A percentile compares a stretch with the other conserved stretches of the same genome.
Conservation (phyloP, 2,797 vertebrate genomes). For the Botia kubotai region DNA sequence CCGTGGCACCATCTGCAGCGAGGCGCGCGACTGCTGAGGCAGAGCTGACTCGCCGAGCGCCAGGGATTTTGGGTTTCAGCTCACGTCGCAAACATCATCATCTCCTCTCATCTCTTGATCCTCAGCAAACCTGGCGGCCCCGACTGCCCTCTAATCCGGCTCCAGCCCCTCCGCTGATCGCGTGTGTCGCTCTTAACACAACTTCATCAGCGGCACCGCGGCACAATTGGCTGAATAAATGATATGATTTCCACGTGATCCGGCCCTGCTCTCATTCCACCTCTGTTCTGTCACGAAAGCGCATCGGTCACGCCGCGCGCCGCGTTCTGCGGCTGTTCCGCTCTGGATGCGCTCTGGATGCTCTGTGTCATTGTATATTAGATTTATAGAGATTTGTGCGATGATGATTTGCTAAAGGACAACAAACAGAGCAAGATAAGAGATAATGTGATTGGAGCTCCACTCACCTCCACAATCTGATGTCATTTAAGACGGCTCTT, state of each 20-base stretch:
- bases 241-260: constrained; percentile 58
- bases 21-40: constrained; percentile 31
- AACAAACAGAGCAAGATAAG: constrained; percentile 17
- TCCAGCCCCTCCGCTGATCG: constrained; percentile 57
- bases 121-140: constrained; percentile 41
- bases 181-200: constrained; percentile 56
- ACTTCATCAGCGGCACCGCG: constrained; percentile 58
- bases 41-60: constrained; percentile 12
- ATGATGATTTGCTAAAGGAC: constrained; percentile 15
- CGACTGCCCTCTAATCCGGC: constrained; percentile 59
- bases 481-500: constrained; percentile 82
- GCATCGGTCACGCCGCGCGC: background rate
- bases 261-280: constrained; percentile 26
- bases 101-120: constrained; percentile 54
- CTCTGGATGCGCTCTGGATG: background rate
- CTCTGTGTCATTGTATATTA: constrained; percentile 8
- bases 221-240: constrained; percentile 60
- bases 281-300: constrained; percentile 29
- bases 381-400: constrained; percentile 12
- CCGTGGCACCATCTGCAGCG: constrained; percentile 27
- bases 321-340: background rate
- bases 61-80: constrained; percentile 41
- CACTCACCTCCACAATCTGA: constrained; percentile 67
- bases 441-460: constrained; percentile 21
- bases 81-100: constrained; percentile 57